Evolutionary conservation across 2,113 vertebrate species (phyloP).

Genomic region (Andinoacara biseriatus): DNA sequence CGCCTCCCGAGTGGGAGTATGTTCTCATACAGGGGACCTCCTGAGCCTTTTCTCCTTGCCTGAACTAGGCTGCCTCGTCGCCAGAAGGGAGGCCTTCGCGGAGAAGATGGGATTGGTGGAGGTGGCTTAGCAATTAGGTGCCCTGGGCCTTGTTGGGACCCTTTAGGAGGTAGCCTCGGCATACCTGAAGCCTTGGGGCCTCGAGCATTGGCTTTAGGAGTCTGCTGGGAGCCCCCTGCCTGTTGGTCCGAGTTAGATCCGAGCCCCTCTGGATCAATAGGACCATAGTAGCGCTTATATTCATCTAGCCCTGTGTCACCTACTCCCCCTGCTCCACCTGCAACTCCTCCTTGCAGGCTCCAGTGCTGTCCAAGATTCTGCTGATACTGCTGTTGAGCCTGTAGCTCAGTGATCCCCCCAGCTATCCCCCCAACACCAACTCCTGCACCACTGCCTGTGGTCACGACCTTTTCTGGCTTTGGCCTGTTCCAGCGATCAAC

Average conservation of each 20-base stretch:
- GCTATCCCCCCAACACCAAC: constrained; percentile 74
- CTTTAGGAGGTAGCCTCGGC: constrained; percentile 71
- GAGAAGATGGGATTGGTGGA: constrained; percentile 71
- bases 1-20: constrained; percentile 80
- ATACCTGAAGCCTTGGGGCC: constrained; percentile 74
- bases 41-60: constrained; percentile 76
- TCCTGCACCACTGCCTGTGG: constrained; percentile 67
- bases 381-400: constrained; percentile 74
- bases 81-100: constrained; percentile 78
- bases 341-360: constrained; percentile 62
- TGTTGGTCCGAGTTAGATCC: constrained; percentile 77
- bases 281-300: constrained; percentile 91
- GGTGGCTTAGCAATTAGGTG: constrained; percentile 74
- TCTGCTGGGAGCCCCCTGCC: constrained; percentile 71
- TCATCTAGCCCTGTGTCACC: constrained; percentile 83
- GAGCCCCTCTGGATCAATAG: constrained; percentile 90
- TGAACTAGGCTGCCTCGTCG: constrained; percentile 77
- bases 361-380: constrained; percentile 75
- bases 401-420: constrained; percentile 75
- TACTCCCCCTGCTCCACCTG: constrained; percentile 43
- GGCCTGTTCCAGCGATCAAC: constrained; percentile 88
- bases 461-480: constrained; percentile 82
- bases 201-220: constrained; percentile 74
- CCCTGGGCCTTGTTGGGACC: constrained; percentile 55
- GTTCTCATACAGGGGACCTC: constrained; percentile 81